These are phyloP conservation scores for Leucoraja ocellata DNA, from an alignment of 2,797 vertebrate species.

Conservation along the genomic window DNA sequence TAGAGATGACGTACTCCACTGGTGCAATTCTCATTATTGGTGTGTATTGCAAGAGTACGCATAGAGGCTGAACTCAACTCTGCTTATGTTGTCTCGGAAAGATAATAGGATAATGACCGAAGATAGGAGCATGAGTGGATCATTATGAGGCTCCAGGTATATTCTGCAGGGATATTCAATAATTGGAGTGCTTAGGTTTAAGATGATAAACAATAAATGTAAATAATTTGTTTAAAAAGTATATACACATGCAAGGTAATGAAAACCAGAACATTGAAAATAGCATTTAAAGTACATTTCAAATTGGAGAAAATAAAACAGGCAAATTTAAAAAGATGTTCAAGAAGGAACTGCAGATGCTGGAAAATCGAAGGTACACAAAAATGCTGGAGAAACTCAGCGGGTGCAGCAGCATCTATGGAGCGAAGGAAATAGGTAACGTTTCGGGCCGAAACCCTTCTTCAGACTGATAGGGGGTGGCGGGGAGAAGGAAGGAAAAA, in stretches of 20 bases:
- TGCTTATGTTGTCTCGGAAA: background rate
- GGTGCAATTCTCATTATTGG: too few species aligned
- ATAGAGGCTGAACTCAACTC: background rate
- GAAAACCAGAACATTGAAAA: background rate
- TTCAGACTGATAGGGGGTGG: too few species aligned
- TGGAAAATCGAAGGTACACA: too few species aligned
- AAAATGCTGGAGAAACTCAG: too few species aligned
- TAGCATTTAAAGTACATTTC: background rate
- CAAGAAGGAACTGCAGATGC: too few species aligned
- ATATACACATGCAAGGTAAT: background rate
- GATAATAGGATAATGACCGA: background rate
- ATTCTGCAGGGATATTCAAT: background rate
- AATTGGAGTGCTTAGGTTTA: background rate
- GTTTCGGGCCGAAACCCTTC: too few species aligned
- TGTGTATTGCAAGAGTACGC: background rate
- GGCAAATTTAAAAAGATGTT: background rate
- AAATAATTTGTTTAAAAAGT: background rate
- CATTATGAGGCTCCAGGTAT: background rate
- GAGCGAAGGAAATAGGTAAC: too few species aligned
- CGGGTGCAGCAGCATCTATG: too few species aligned
- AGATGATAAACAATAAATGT: background rate
- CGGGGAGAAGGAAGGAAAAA: too few species aligned
- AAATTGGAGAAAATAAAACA: conserved; percentile 11
- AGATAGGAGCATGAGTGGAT: background rate
- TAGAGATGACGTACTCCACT: background rate